A percentile compares a stretch with the other conserved stretches of the same genome.
These are phyloP conservation scores for Rhinogobio ventralis DNA, from an alignment of 2,797 vertebrate genomes.

Conservation along the genomic window DNA sequence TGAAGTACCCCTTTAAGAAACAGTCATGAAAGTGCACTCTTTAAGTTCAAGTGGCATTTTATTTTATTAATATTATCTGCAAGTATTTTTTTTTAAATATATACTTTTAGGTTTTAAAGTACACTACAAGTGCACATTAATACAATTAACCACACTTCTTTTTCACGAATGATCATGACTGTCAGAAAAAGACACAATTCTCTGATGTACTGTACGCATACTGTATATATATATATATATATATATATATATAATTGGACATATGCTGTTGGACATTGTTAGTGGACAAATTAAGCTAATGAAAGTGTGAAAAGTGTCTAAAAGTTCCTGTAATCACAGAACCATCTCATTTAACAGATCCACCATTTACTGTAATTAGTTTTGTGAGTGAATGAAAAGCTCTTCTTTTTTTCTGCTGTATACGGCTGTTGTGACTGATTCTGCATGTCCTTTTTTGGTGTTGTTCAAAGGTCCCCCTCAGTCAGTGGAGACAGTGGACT, in stretches of 20 bases:
- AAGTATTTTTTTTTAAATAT: not conserved
- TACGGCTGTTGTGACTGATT: not conserved
- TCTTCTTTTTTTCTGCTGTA: constrained; percentile 4
- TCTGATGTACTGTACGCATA: not conserved
- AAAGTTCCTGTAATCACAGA: not conserved
- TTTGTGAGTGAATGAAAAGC: not conserved
- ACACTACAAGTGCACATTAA: not conserved
- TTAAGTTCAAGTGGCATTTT: not conserved
- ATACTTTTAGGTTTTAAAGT: not conserved
- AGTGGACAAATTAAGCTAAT: not conserved
- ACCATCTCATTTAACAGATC: not conserved
- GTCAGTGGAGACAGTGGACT: constrained; percentile 21
- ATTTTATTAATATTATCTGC: not conserved
- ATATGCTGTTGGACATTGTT: not conserved
- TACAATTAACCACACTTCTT: not conserved
- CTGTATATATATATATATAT: too few species aligned
- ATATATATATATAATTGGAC: too few species aligned
- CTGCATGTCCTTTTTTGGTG: constrained; percentile 52
- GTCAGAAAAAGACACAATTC: not conserved
- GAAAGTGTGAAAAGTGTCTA: not conserved
- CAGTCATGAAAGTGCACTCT: not conserved
- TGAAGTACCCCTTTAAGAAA: too few species aligned
- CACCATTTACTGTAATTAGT: constrained; percentile 10
- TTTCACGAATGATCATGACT: not conserved
- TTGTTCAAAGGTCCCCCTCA: constrained; percentile 24